Conservation (phyloP, 2,113 vertebrate genomes). For the Hymenochirus boettgeri region DNA sequence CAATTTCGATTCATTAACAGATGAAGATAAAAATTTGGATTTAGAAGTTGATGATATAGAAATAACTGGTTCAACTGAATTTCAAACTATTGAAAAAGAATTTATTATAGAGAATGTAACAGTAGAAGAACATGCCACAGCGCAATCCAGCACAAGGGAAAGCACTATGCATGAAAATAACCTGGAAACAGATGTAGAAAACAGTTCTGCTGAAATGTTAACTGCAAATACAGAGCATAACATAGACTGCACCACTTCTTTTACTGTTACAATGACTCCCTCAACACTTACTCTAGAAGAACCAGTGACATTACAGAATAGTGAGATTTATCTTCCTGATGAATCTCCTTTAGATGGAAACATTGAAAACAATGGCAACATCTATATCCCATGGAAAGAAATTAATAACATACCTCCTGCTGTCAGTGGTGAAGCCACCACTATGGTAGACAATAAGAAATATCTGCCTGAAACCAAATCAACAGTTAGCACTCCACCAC, state of each 20-base stretch:
- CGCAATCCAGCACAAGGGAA: background rate
- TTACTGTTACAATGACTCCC: background rate
- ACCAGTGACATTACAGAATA: background rate
- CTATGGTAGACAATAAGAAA: slow-evolving; percentile 3
- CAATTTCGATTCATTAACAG: slow-evolving; percentile 9
- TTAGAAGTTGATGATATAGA: background rate
- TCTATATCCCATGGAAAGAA: background rate
- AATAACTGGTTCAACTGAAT: background rate
- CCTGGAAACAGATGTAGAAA: background rate
- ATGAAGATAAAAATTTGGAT: slow-evolving; percentile 21
- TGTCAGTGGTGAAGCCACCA: background rate
- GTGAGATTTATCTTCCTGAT: background rate
- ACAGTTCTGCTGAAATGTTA: background rate
- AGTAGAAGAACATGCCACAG: background rate
- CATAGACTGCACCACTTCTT: background rate
- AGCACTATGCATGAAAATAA: background rate
- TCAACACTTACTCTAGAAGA: background rate
- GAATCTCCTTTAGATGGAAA: background rate
- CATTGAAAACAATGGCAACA: background rate
- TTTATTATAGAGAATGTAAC: background rate
- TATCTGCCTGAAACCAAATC: slow-evolving; percentile 2
- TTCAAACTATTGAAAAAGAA: background rate
- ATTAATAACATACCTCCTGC: background rate
- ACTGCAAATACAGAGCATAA: background rate
- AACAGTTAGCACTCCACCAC: too few relatives aligned